Conservation (phyloP, 1,140 invertebrate genomes). For the Carcinoscorpius rotundicauda region DNA sequence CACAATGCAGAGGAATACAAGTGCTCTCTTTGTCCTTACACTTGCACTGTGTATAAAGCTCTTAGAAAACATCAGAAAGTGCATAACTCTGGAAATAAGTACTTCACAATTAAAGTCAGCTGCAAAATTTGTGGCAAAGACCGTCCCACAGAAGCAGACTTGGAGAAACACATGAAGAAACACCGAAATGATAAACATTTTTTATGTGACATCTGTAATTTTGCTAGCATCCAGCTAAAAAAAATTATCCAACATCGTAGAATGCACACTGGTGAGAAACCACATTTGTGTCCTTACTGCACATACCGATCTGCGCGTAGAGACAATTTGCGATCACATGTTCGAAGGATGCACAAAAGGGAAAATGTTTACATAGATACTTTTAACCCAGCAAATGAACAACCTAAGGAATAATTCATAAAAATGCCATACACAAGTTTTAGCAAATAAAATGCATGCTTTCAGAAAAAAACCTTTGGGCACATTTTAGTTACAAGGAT, state of each 20-base stretch:
- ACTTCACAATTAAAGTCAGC: constrained; percentile 33
- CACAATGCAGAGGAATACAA: constrained; percentile 39
- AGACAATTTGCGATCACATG: constrained; percentile 43
- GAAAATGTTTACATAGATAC: constrained; percentile 32
- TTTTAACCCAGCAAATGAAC: constrained; percentile 25
- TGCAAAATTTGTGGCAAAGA: constrained; percentile 46
- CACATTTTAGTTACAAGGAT: too few species aligned
- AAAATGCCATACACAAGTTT: too few species aligned
- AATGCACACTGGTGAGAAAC: constrained; percentile 48
- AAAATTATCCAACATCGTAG: constrained; percentile 34
- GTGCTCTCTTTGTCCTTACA: constrained; percentile 41
- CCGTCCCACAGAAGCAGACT: constrained; percentile 38
- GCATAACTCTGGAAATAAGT: constrained; percentile 19
- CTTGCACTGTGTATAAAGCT: constrained; percentile 45
- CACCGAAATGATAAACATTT: constrained; percentile 43
- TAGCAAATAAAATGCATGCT: too few species aligned
- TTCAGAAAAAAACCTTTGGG: too few species aligned
- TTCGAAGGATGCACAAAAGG: constrained; percentile 44
- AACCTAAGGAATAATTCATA: too few species aligned
- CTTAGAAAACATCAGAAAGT: constrained; percentile 39
- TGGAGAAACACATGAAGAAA: constrained; percentile 42
- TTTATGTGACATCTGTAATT: constrained; percentile 44
- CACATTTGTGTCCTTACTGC: constrained; percentile 43
- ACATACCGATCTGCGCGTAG: constrained; percentile 42
- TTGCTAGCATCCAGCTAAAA: constrained; percentile 43